Evolutionary conservation across 2,888 invertebrate species (phyloP), one percentile per base, ranked within the genome.

Genomic region (Psylliodes chrysocephalus): DNA sequence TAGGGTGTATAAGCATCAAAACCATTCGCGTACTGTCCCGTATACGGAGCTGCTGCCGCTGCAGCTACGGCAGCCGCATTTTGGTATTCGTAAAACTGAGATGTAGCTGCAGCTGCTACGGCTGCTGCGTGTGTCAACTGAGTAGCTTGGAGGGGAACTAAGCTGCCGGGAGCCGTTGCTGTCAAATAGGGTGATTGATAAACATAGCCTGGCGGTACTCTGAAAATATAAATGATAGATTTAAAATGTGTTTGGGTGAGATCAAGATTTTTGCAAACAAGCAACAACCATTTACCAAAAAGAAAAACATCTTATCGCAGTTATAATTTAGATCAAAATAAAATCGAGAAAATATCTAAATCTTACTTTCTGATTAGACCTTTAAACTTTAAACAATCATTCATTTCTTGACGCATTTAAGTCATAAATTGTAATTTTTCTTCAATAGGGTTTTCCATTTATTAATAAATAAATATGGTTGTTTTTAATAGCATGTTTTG

Each of bases 81-180:
- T n/a, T 85, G 88, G 74, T 87, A 88, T 77, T 92, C 92, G 82
- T 93, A 92, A 84, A 92, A 92, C 79, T 92, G 92, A 78, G 92
- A 89, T 78, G 93, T 91, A 75, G 90, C 90, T 51, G 87, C 85
- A n/a, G 91, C 92, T 0, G 92, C 92, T 8, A 91, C 91, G 59
- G 92, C 86, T 0, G 91, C 91, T 6, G 91, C 91, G 0, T 91
- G 91, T 78, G 90, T 90, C 75, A 89, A 88, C 75, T 90, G 81
- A 77, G 90, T 90, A 25, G 84, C 82, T 77, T 90, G 90, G 22
- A 85, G 82, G 65, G 89, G 89, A 72, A 92, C 87, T 73, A 90
- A 81, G 57, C 91, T 90, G 14, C 89, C 89, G 15, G 87, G 86
- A 56, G 86, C 84, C 30, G 87, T 84, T 25, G 90, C 87, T 52